These are phyloP conservation scores for Microdon myrmicae DNA, from an alignment of 2,888 invertebrate genomes.

Conservation along the genomic window DNA sequence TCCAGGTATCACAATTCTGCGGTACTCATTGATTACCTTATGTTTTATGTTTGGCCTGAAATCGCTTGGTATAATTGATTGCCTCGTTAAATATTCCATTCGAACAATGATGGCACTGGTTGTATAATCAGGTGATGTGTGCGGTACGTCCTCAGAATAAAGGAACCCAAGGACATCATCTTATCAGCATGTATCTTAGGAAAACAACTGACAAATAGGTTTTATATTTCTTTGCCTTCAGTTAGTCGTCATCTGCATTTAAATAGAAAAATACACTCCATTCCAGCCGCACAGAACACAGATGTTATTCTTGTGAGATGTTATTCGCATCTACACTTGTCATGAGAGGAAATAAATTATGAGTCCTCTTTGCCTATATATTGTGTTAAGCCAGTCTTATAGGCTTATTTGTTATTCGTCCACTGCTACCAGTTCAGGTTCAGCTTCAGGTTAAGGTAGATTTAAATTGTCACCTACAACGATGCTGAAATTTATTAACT, in stretches of 20 bases:
- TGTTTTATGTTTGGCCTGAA: no score
- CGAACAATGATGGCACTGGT: no score
- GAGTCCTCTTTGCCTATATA: no score
- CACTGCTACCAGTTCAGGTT: constrained; percentile 1
- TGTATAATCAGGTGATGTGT: no score
- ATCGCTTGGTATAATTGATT: no score
- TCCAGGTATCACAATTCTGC: no score
- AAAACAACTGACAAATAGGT: constrained; percentile 12
- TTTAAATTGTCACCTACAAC: constrained; percentile 28
- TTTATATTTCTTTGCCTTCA: constrained; percentile 1
- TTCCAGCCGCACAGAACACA: background rate
- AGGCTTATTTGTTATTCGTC: constrained; percentile 17
- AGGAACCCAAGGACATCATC: no score
- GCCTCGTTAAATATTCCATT: no score
- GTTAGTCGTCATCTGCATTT: constrained; percentile 19
- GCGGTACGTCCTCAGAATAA: no score
- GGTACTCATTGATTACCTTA: no score
- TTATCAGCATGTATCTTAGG: constrained; percentile 1
- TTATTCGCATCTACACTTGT: constrained; percentile 1
- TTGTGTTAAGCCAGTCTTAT: no score
- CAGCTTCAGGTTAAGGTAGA: constrained; percentile 14
- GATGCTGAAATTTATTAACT: constrained; percentile 34
- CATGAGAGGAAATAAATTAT: constrained; percentile 19
- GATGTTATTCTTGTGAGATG: background rate
- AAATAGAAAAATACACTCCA: constrained; percentile 19